A percentile compares a stretch with the other conserved stretches of the same genome.
Evolutionary conservation across 2,797 vertebrate species (phyloP).

Genomic region (Linurgus olivaceus): DNA sequence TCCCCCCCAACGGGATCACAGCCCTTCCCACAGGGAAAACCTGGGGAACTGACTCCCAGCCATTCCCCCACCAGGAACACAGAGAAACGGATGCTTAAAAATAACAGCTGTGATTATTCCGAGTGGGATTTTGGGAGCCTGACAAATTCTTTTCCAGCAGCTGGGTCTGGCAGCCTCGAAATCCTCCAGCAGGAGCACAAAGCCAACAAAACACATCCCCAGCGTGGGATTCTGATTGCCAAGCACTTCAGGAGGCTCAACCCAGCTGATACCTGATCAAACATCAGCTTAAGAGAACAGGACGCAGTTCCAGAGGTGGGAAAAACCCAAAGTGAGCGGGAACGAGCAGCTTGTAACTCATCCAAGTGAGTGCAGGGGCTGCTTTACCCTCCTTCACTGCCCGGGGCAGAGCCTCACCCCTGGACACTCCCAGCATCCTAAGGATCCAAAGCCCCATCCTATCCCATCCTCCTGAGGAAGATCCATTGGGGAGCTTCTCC

Average conservation of each 20-base stretch:
- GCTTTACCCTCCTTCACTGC: neutral
- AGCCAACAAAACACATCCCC: conserved; percentile 33
- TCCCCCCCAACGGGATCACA: neutral
- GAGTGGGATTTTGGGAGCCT: neutral
- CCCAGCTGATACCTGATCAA: neutral
- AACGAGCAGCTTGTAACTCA: neutral
- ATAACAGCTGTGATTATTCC: neutral
- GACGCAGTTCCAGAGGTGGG: neutral
- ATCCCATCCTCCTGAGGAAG: neutral
- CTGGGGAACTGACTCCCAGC: neutral
- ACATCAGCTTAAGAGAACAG: neutral
- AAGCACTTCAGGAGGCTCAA: neutral
- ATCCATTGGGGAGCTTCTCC: neutral
- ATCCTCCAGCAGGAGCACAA: neutral
- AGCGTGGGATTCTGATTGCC: neutral
- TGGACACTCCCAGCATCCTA: neutral
- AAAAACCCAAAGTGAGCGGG: neutral
- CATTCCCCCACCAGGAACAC: neutral
- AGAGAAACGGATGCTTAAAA: neutral
- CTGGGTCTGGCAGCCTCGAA: neutral
- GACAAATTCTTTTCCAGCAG: neutral
- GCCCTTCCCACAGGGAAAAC: neutral
- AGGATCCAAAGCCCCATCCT: neutral
- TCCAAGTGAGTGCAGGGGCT: neutral
- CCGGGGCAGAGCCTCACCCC: neutral